Percentiles rank a stretch among this genome's conserved stretches.
Conservation (phyloP, 2,113 vertebrate species). For the Leucopternis melanops region DNA sequence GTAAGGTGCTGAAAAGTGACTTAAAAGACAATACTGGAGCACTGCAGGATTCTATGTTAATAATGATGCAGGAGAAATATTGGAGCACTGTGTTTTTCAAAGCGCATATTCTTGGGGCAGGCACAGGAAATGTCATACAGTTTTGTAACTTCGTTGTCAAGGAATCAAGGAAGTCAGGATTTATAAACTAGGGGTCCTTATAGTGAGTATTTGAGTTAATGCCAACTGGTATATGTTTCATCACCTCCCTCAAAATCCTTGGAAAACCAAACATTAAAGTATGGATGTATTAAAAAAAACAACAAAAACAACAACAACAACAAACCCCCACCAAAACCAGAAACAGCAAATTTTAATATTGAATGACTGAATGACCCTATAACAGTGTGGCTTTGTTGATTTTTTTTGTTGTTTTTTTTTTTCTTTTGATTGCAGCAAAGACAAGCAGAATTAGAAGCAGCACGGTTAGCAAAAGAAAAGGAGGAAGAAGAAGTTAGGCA, state of each 20-base stretch:
- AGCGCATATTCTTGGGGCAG: neutral
- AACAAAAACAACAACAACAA: neutral
- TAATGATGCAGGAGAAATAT: neutral
- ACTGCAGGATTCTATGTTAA: neutral
- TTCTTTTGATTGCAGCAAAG: slow-evolving; percentile 75
- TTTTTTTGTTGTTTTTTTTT: neutral
- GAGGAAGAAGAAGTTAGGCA: slow-evolving; percentile 93
- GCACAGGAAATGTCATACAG: accelerated
- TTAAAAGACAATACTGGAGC: neutral
- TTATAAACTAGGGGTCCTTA: neutral
- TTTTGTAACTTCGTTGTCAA: neutral
- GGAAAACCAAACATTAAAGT: neutral
- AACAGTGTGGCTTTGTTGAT: neutral
- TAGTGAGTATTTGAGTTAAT: neutral
- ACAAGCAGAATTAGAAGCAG: slow-evolving; percentile 89
- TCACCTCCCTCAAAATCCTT: neutral
- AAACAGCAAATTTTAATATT: neutral
- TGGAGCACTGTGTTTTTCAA: neutral
- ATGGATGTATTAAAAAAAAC: neutral
- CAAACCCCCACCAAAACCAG: neutral
- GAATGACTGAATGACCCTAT: neutral
- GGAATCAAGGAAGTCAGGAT: neutral
- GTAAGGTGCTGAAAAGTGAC: neutral
- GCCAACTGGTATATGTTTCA: neutral
- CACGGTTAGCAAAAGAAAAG: slow-evolving; percentile 87